A percentile compares a stretch with the other conserved stretches of the same genome.
Conservation (phyloP, 1,140 invertebrate genomes). For the Luehdorfia chinensis region DNA sequence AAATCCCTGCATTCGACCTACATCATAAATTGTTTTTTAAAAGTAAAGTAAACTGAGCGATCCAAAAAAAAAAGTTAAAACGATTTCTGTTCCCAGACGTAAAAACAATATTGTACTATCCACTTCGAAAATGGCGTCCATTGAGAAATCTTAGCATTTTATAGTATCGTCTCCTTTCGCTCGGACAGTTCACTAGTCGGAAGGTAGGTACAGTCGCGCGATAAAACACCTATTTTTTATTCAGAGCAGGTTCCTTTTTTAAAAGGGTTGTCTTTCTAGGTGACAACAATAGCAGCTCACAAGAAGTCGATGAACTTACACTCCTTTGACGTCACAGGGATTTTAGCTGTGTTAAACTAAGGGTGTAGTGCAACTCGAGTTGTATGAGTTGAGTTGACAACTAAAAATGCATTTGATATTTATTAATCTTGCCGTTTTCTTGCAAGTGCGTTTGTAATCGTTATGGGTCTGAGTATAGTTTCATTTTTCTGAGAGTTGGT, state of each 20-base stretch:
- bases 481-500: too few species aligned
- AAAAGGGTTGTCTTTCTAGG: conserved; percentile 15
- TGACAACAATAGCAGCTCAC: conserved; percentile 5
- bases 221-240: conserved; percentile 1
- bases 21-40: too few species aligned
- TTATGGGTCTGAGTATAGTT: too few species aligned
- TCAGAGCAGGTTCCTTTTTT: conserved; percentile 11
- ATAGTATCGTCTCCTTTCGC: neutral
- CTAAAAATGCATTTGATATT: too few species aligned
- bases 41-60: too few species aligned
- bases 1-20: too few species aligned
- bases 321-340: conserved; percentile 9
- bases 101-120: conserved; percentile 2
- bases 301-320: neutral
- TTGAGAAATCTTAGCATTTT: conserved; percentile 5
- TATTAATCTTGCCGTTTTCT: too few species aligned
- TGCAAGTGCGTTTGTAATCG: too few species aligned
- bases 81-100: neutral
- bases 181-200: neutral
- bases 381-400: too few species aligned
- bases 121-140: conserved; percentile 1
- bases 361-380: too few species aligned
- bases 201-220: neutral
- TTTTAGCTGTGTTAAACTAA: too few species aligned
- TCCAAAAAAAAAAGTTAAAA: too few species aligned